Evolutionary conservation across 2,113 vertebrate species (phyloP), one percentile per base, ranked within the genome.

Genomic region (Corythornis cristatus): DNA sequence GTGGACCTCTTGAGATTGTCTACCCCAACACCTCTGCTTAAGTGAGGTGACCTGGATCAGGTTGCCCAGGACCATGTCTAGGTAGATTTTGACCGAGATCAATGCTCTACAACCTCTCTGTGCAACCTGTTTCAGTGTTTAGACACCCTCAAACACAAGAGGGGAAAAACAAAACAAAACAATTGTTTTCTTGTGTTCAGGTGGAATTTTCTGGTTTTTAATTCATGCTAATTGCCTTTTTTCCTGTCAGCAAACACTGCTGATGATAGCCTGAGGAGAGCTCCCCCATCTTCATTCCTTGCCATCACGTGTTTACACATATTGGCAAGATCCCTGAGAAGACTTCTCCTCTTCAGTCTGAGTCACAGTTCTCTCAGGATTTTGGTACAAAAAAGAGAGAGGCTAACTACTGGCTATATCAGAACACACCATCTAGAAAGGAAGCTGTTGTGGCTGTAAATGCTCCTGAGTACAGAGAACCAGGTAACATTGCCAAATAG

Each of bases 61-160:
- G 26, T 0, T 35, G 45, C 40, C 9, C 65, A 70, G 46, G 21
- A 77, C 16, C 0, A 0, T 3, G 6, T 21, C 43, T 11, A 72
- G 45, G 8, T n/a, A 74, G n/a, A 57, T 61, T 73, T 61, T 70
- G n/a, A 64, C 13, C 3, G 18, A 64, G 11, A 58, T 67, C 19
- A 35, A 60, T 66, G 68, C 8, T 40, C 13, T 21, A 62, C 23
- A 70, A 33, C 12, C 9, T 33, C 35, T 60, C 51, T 37, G 25
- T 46, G 25, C 21, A 94, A 67, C 15, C 6, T 26, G 12, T 62
- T 58, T 9, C 37, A 77, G 11, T 8, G 33, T 57, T 71, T 31
- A 53, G 25, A 29, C 28, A 77, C 15, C 5, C n/a, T 54, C 46
- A 40, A 56, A 23, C 22, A 50, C 23, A 50, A 50, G 22, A 22